phyloP scores from a whole-genome alignment of 1,140 invertebrate genomes.

The Calycopis cecrops region DNA sequence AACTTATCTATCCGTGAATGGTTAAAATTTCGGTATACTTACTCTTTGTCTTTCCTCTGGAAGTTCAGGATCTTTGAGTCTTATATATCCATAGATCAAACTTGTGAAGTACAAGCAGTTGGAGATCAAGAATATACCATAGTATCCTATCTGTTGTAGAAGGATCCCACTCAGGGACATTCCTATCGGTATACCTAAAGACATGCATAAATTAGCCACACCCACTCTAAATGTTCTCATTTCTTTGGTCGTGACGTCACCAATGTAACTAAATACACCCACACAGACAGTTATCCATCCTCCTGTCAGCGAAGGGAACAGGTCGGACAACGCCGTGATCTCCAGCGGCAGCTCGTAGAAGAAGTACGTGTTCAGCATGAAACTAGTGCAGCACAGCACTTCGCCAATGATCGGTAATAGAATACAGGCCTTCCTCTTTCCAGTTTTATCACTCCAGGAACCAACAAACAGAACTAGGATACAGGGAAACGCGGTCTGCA shows the following conservation, averaged over 20 bases:
- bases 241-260: conserved; percentile 76
- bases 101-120: conserved; percentile 65
- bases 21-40: conserved; percentile 31
- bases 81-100: conserved; percentile 64
- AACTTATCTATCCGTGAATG: too few relatives aligned
- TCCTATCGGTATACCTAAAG: conserved; percentile 67
- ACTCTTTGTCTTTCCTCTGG: conserved; percentile 58
- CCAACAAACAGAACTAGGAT: conserved; percentile 77
- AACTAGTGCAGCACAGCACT: conserved; percentile 63
- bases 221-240: conserved; percentile 76
- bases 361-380: conserved; percentile 75
- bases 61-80: conserved; percentile 65
- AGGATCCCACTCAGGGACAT: conserved; percentile 70
- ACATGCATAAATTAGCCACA: conserved; percentile 76
- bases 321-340: conserved; percentile 69
- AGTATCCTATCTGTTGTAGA: conserved; percentile 66
- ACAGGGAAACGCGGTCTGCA: conserved; percentile 75
- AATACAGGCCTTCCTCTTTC: conserved; percentile 77
- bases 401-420: conserved; percentile 75
- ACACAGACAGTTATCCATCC: conserved; percentile 76
- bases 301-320: conserved; percentile 76
- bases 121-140: conserved; percentile 70
- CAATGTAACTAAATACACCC: conserved; percentile 77
- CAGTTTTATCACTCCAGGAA: conserved; percentile 77
- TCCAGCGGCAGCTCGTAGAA: conserved; percentile 73